Evolutionary conservation across 1,140 invertebrate species (phyloP), one percentile per base, ranked within the genome.

Genomic region (Drosophila orena): DNA sequence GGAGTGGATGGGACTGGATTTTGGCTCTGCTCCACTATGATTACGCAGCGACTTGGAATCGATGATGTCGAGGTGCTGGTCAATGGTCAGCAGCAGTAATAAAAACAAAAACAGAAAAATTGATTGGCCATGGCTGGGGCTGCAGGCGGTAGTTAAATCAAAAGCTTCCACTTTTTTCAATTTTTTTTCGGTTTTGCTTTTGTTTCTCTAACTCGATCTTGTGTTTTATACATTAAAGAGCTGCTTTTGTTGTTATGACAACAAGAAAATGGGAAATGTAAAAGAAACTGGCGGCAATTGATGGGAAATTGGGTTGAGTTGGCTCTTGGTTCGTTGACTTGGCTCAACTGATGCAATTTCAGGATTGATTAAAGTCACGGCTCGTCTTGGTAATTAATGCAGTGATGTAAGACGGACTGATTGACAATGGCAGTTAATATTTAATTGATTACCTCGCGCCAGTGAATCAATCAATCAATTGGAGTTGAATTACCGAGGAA

Each of bases 121-220:
- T 85, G 77, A 77, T 84, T 84, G 57, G 47, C 55, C 38, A 55
- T 72, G 69, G 56, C 46, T 53, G 60, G 37, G 47, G 53, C 54
- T 69, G 73, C 64, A 78, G 77, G 77, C 81, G 77, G 83, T 88
- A 81, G 83, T 86, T 86, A 88, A 86, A 88, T 84, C 80, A 84
- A 84, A 83, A 76, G 64, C 70, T 59, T 56, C 56, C 47, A 76
- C 46, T 62, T 65, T 69, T 61, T 43, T 27, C 17, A 46, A 50
- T 49, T 46, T 47, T 77, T 77, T 15, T 20, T 43, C 3, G 8
- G 8, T 22, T 40, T 38, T 43, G 37, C 8, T 43, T 44, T 70
- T 50, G 20, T 70, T 49, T 42, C 35, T n/a, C 27, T 44, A 58
- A 57, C 44, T 27, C 37, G 35, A 47, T 58, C 73, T 75, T 61